Conservation (phyloP, 30 jellyfish, hydroid and myxozoan species). For the Hydractinia echinata region DNA sequence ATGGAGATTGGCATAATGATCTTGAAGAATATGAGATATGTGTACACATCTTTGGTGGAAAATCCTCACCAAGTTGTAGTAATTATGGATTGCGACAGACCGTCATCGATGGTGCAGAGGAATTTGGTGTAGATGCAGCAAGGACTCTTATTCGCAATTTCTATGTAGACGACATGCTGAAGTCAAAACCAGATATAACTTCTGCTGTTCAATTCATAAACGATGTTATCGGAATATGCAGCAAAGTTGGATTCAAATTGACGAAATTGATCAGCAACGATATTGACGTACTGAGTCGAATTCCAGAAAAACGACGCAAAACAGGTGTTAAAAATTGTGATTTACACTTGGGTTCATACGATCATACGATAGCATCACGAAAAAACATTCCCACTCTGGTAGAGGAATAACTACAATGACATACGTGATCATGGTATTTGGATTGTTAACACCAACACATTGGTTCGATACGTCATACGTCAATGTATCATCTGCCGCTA, state of each 20-base stretch:
- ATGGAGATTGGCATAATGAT: conserved; percentile 10
- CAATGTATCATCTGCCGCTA: no score
- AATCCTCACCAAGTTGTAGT: conserved; percentile 33
- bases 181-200: conserved; percentile 12
- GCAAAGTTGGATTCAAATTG: conserved; percentile 37
- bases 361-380: no score
- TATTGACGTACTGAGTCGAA: conserved; percentile 10
- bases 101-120: neutral
- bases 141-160: conserved; percentile 14
- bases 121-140: conserved; percentile 14
- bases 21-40: conserved; percentile 12
- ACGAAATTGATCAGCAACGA: conserved; percentile 31
- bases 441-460: no score
- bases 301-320: conserved; percentile 28
- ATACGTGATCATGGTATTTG: no score
- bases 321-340: no score
- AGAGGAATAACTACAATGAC: no score
- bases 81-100: conserved; percentile 18
- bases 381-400: no score
- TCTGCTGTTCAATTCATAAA: conserved; percentile 12
- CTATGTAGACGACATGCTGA: conserved; percentile 38
- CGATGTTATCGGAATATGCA: conserved; percentile 14
- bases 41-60: conserved; percentile 30
- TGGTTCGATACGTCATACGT: no score
- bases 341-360: no score